A percentile compares a stretch with the other conserved stretches of the same genome.
These are phyloP conservation scores for Riptortus pedestris DNA, from an alignment of 1,140 invertebrate species.

Conservation along the genomic window DNA sequence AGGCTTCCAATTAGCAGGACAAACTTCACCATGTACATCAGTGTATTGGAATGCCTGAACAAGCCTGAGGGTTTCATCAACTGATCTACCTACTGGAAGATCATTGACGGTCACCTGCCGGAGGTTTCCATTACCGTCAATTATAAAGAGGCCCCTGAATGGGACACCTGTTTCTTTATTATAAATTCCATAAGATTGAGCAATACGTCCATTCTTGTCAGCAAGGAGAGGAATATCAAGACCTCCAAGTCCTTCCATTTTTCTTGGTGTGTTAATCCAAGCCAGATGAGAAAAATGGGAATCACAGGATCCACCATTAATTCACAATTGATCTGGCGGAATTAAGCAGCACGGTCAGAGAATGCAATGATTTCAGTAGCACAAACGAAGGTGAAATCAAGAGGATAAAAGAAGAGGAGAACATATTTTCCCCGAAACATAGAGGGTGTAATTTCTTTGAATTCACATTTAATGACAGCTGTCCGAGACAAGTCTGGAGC, in stretches of 20 bases:
- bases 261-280: slow-evolving; percentile 91
- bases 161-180: slow-evolving; percentile 88
- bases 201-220: slow-evolving; percentile 81
- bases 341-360: slow-evolving; percentile 73
- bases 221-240: slow-evolving; percentile 94
- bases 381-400: slow-evolving; percentile 92
- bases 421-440: slow-evolving; percentile 91
- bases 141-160: slow-evolving; percentile 90
- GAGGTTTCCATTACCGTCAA: slow-evolving; percentile 83
- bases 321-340: slow-evolving; percentile 71
- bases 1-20: slow-evolving; percentile 89
- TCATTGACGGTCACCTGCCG: slow-evolving; percentile 97
- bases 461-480: slow-evolving; percentile 78
- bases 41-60: slow-evolving; percentile 96
- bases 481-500: slow-evolving; percentile 79
- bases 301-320: slow-evolving; percentile 81
- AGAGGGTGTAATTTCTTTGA: slow-evolving; percentile 71
- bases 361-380: slow-evolving; percentile 95
- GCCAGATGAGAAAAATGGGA: slow-evolving; percentile 85
- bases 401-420: slow-evolving; percentile 83
- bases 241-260: slow-evolving; percentile 87
- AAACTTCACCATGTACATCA: slow-evolving; percentile 86
- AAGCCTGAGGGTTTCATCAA: slow-evolving; percentile 85
- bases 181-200: slow-evolving; percentile 83
- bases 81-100: slow-evolving; percentile 85